Conservation (phyloP, 2,888 invertebrate species). For the Stenichneumon culpator region DNA sequence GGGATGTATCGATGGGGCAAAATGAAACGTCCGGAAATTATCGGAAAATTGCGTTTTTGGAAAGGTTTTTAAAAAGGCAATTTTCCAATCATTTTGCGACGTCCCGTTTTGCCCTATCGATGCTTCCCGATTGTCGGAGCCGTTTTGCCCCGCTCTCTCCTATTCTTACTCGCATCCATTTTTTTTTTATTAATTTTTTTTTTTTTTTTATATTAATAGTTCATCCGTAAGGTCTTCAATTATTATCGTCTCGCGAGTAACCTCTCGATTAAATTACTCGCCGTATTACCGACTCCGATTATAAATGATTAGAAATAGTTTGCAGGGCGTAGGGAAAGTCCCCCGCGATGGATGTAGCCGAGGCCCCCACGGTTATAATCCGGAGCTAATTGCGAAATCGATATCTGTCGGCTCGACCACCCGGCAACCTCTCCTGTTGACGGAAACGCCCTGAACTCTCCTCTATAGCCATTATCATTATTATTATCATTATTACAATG, state of each 20-base stretch:
- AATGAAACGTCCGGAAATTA: too few relatives aligned
- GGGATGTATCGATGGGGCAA: too few relatives aligned
- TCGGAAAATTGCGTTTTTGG: too few relatives aligned
- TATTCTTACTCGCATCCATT: neutral
- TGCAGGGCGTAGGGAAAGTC: neutral
- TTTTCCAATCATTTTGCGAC: too few relatives aligned
- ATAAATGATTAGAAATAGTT: conserved; percentile 42
- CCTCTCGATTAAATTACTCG: conserved; percentile 11
- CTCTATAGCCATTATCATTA: neutral
- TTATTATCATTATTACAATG: neutral
- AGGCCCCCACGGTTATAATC: conserved; percentile 30
- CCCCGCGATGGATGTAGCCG: neutral
- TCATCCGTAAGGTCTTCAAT: neutral
- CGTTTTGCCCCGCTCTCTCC: neutral
- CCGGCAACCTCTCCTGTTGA: conserved; percentile 32
- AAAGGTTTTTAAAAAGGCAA: too few relatives aligned
- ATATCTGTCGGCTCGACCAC: conserved; percentile 57
- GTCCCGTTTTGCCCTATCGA: too few relatives aligned
- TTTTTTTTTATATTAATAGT: neutral
- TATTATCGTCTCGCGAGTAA: neutral
- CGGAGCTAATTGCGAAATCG: conserved; percentile 66
- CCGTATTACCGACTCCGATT: conserved; percentile 6
- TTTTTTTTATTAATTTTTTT: neutral
- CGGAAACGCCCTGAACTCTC: conserved; percentile 47
- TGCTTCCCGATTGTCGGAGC: too few relatives aligned